phyloP scores from a whole-genome alignment of 2,113 vertebrate species.

The Carassius carassius region DNA sequence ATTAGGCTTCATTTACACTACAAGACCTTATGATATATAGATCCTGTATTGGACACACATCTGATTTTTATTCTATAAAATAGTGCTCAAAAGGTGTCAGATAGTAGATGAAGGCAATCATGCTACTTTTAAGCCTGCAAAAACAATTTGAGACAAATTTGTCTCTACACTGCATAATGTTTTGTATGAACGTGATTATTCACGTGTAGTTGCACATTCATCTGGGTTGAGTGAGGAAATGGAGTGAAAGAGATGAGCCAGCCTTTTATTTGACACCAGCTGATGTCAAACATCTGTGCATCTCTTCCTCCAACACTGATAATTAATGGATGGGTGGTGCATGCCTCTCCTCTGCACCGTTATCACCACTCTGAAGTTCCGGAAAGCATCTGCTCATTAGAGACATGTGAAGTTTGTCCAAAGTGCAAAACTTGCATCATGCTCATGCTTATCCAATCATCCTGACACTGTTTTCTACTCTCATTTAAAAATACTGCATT shows the following conservation, averaged over 20 bases:
- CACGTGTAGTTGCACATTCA: slow-evolving; percentile 28
- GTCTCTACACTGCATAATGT: not conserved
- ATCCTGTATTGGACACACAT: not conserved
- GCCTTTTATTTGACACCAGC: slow-evolving; percentile 40
- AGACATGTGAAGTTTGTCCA: slow-evolving; percentile 33
- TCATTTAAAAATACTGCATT: slow-evolving; percentile 21
- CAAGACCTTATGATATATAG: not conserved
- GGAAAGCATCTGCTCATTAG: slow-evolving; percentile 21
- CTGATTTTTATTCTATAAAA: not conserved
- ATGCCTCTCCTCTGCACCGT: slow-evolving; percentile 17
- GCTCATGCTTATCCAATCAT: slow-evolving; percentile 1
- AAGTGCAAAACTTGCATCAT: slow-evolving; percentile 25
- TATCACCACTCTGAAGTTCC: slow-evolving; percentile 27
- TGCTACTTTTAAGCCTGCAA: slow-evolving; percentile 4
- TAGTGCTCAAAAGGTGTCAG: not conserved
- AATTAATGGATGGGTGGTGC: slow-evolving; percentile 30
- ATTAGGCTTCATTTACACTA: not conserved
- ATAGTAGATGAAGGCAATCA: slow-evolving; percentile 18
- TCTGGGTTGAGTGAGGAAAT: slow-evolving; percentile 27
- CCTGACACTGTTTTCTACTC: slow-evolving; percentile 10
- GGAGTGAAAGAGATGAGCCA: slow-evolving; percentile 33
- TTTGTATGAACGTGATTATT: slow-evolving; percentile 5
- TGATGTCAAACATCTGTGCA: slow-evolving; percentile 47
- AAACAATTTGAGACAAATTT: slow-evolving; percentile 21
- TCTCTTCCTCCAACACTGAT: slow-evolving; percentile 21